Base-by-base conservation (phyloP, 1,140 invertebrate genomes). In the Cotesia typhae region DNA sequence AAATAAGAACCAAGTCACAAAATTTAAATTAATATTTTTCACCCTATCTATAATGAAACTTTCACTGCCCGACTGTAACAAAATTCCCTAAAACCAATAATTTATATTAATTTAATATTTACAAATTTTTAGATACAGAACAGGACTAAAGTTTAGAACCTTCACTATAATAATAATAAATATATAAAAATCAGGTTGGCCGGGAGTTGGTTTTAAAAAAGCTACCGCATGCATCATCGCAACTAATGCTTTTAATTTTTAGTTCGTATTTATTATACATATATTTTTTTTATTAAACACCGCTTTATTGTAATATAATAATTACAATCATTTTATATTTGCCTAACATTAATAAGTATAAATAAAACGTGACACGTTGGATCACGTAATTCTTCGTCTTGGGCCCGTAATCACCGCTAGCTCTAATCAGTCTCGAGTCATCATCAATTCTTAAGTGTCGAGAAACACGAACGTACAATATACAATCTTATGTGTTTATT, bases 401-500 rank as follows among this genome's bases (percentile, higher is more conserved):
- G 78, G 79, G 76, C 64, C 37, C 64, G 76, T 72, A 79, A 80
- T 81, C 80, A 81, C 79, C 75, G 77, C 75, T 71, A 60, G 66
- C 75, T 76, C 79, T 81, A 80, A 81, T 81, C 81, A 81, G 77
- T 77, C 75, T 72, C 74, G 72, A 76, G 71, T 78, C 74, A 74
- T 78, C 79, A 80, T 82, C 78, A 80, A 81, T 81, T 76, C 51
- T 7, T 64, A 37, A 28, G 66, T 61, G 65, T 47, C 41, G n/a
- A 64, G 67, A 55, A 70, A 70, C 67, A 51, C 63, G 61, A 51
- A 70, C 41, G 36, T 37, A 17, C 38, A 60, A 63, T 51, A 38
- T 47, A 51, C 51, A 28, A 57, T 59, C 65, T 47, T n/a, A 20
- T 38, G 12, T 53, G 20, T 71, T 41, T 51, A 37, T 35, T 57